Evolutionary conservation across 2,797 vertebrate genomes (phyloP).

Genomic region (Poeciliopsis gracilis): DNA sequence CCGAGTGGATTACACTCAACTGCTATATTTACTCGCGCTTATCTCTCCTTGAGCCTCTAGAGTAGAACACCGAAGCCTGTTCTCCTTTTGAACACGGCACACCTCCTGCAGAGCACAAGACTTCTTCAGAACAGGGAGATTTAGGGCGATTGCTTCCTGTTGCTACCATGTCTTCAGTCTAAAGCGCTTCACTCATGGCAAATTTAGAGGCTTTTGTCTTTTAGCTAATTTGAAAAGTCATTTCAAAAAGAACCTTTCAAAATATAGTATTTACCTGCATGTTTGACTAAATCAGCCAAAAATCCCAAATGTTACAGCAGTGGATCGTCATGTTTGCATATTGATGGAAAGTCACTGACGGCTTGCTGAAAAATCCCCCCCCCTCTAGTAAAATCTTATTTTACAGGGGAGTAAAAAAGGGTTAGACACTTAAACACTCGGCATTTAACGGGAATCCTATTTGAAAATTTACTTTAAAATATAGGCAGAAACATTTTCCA

Average conservation of each 20-base stretch:
- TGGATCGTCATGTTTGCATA: not conserved
- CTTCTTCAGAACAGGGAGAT: not conserved
- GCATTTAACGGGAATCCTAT: not conserved
- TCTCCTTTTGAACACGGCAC: slow-evolving; percentile 9
- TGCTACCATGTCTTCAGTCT: not conserved
- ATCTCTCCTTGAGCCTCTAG: slow-evolving; percentile 72
- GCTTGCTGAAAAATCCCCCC: not conserved
- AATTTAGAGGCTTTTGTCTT: not conserved
- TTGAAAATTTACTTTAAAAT: not conserved
- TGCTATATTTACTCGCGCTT: slow-evolving; percentile 79
- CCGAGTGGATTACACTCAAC: slow-evolving; percentile 71
- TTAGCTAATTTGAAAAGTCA: not conserved
- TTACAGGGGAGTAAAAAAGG: not conserved
- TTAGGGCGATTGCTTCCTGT: not conserved
- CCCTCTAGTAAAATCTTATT: not conserved
- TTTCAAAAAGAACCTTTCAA: not conserved
- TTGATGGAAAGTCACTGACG: not conserved
- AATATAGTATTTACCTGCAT: not conserved
- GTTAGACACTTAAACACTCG: not conserved
- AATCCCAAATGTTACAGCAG: not conserved
- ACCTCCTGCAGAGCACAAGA: slow-evolving; percentile 1
- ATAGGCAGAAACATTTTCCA: not conserved
- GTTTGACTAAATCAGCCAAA: not conserved
- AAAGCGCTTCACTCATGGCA: not conserved
- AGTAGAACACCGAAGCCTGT: slow-evolving; percentile 23